Conservation (phyloP, 2,888 invertebrate genomes). For the Saturnia pavonia region DNA sequence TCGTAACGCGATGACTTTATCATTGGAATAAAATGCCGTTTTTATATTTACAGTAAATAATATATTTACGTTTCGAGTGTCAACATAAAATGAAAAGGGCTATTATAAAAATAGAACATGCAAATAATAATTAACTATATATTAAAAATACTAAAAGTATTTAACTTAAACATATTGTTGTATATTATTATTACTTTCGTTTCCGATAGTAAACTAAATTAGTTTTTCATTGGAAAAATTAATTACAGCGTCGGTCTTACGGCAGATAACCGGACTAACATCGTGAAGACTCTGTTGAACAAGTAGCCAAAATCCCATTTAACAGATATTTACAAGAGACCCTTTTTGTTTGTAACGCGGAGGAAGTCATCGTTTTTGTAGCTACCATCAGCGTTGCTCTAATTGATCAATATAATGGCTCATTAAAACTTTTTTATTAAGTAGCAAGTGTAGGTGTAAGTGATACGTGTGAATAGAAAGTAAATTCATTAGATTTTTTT, state of each 20-base stretch:
- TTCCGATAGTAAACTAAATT: neutral
- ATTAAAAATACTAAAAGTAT: slow-evolving; percentile 1
- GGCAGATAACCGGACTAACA: neutral
- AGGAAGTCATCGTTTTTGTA: neutral
- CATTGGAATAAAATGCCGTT: neutral
- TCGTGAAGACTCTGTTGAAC: neutral
- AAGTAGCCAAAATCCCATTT: neutral
- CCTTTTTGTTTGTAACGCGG: too few species aligned
- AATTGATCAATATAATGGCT: too few species aligned
- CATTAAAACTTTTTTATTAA: too few species aligned
- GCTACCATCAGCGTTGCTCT: neutral
- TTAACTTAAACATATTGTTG: neutral
- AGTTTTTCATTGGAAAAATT: neutral
- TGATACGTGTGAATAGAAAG: too few species aligned
- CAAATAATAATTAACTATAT: neutral
- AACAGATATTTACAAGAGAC: neutral
- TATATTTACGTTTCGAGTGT: neutral
- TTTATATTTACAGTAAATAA: neutral
- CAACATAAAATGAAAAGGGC: neutral
- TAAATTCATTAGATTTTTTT: too few species aligned
- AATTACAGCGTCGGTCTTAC: too few species aligned
- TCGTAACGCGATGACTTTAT: neutral
- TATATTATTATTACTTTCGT: neutral
- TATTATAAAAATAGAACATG: neutral
- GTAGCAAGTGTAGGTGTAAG: too few species aligned